Evolutionary conservation across 1,140 invertebrate species (phyloP), one percentile per base, ranked within the genome.

Genomic region (Bombus waltoni): DNA sequence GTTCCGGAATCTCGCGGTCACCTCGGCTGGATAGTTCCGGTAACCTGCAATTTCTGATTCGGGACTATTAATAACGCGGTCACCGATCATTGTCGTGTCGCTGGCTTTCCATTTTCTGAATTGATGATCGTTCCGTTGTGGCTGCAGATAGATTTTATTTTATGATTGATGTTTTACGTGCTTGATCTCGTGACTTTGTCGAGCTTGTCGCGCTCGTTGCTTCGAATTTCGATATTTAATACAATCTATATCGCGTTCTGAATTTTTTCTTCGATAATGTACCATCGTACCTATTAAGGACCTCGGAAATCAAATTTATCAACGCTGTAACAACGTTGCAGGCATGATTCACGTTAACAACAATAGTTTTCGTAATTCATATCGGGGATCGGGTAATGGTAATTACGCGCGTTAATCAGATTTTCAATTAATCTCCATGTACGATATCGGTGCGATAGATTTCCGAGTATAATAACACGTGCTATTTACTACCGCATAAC

Each of bases 1-100:
- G 42, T 75, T 75, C 73, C 73, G 73, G 73, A 75, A 75, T 53
- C 28, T 53, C n/a, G 73, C 44, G 73, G 73, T 75, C 32, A 18
- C 25, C 25, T 44, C 42, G 28, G 72, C 10, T 44, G 44, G 40
- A 47, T 75, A 75, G n/a, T 75, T 75, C 42, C n/a, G n/a, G 18
- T 32, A 35, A 74, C n/a, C 42, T 53, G 38, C 42, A 25, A 53
- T 75, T 53, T 53, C 5, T 28, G 57, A 40, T 42, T n/a, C 9
- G 6, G n/a, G n/a, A 32, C 32, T 53, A 75, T 75, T 75, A 75
- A 53, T 75, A 53, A 22, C 35, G 40, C 28, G n/a, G 15, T 9
- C 9, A 8, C n/a, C 32, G 73, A 75, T 75, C 28, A 32, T 73
- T 73, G 38, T 42, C 10, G 35, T 5, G 65, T 3, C n/a, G 6